A percentile compares a stretch with the other conserved stretches of the same genome.
phyloP scores from a whole-genome alignment of 2,797 vertebrate genomes.

The Propithecus deckenii region DNA sequence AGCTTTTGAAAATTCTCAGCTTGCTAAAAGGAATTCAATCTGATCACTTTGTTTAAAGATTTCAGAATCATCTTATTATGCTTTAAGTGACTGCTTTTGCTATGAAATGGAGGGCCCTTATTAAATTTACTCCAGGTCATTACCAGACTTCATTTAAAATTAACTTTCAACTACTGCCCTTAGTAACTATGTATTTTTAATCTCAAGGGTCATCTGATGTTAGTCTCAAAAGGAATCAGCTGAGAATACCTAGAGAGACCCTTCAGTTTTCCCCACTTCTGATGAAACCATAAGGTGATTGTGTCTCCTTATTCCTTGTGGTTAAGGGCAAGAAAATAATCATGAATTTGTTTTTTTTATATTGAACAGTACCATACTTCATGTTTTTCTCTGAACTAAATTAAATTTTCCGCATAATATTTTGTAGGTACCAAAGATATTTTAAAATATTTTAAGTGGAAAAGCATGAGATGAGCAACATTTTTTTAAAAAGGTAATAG shows the following conservation, averaged over 20 bases:
- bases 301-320: not conserved
- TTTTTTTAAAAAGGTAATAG: not conserved
- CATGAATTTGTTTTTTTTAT: not conserved
- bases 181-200: constrained; percentile 70
- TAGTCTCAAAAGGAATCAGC: constrained; percentile 31
- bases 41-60: constrained; percentile 73
- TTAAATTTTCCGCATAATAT: not conserved
- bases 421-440: not conserved
- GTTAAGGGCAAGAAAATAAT: not conserved
- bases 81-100: constrained; percentile 72
- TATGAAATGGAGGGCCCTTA: constrained; percentile 57
- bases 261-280: not conserved
- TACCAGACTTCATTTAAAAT: constrained; percentile 74
- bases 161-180: constrained; percentile 65
- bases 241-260: not conserved
- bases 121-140: constrained; percentile 70
- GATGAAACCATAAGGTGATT: not conserved
- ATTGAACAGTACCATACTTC: not conserved
- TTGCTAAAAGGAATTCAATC: constrained; percentile 56
- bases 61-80: constrained; percentile 74
- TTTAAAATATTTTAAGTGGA: not conserved
- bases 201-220: constrained; percentile 29
- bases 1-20: constrained; percentile 60
- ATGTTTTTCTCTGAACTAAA: not conserved
- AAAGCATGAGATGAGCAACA: not conserved